Conservation (phyloP, 2,113 vertebrate species). For the Myrmophylax atrothorax region DNA sequence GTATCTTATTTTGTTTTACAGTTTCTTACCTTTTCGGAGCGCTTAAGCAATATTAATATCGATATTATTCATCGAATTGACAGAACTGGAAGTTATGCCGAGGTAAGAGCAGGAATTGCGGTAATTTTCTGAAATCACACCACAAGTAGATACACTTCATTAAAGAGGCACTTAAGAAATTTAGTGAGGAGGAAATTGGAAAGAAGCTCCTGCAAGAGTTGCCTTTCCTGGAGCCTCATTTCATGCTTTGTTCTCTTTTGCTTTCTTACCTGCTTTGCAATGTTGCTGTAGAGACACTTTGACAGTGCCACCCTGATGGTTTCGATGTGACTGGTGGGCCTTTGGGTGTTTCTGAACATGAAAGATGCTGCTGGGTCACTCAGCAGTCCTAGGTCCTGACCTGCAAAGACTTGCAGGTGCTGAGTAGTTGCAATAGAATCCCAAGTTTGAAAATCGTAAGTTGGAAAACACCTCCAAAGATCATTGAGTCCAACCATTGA, state of each 20-base stretch:
- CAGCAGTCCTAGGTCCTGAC: not conserved
- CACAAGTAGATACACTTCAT: fast-evolving
- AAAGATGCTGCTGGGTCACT: not conserved
- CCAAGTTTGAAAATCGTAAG: not conserved
- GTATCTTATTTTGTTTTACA: conserved; percentile 50
- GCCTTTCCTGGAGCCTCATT: not conserved
- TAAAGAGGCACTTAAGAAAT: not conserved
- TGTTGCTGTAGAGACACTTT: not conserved
- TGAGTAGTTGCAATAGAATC: not conserved
- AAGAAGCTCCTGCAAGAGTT: not conserved
- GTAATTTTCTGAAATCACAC: not conserved
- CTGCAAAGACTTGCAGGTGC: not conserved
- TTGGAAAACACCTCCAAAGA: not conserved
- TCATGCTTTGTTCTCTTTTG: not conserved
- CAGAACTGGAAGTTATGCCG: conserved; percentile 86
- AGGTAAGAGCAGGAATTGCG: conserved; percentile 75
- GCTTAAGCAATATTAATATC: conserved; percentile 93
- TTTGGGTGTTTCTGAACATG: not conserved
- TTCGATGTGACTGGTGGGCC: not conserved
- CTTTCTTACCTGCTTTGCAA: not conserved
- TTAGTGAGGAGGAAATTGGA: not conserved
- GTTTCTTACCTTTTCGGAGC: conserved; percentile 97
- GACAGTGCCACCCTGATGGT: not conserved
- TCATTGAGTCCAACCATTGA: not conserved
- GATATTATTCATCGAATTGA: conserved; percentile 97